Evolutionary conservation across 2,113 vertebrate species (phyloP), one percentile per base, ranked within the genome.

Genomic region (Antennarius striatus): DNA sequence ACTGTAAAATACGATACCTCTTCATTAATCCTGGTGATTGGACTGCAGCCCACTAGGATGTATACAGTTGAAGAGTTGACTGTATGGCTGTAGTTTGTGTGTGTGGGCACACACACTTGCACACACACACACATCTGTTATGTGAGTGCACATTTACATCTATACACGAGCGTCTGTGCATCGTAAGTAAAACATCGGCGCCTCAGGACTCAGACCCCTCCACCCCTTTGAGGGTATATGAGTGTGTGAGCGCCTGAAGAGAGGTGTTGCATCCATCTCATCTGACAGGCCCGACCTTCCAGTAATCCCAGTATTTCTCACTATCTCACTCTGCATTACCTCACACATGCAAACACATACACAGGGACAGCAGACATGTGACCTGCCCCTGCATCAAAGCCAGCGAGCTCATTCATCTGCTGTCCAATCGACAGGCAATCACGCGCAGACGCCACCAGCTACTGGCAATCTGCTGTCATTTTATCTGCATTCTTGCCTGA

Each of bases 21-120:
- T 90, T 90, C 85, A 92, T 91, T 87, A 88, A 90, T 91, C 86
- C 77, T 83, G 70, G 80, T 86, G 88, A 91, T 89, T 88, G 86
- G 86, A 85, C 67, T 57, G 12, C 61, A 64, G 84, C 81, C 83
- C 86, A 82, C 80, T 86, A 83, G 70, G 80, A 86, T 83, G 54
- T 74, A 73, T 89, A 67, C 54, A 83, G 56, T 84, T 81, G 73
- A 52, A 69, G 29, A 67, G 55, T 60, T 36, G 60, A 30, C 50
- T 65, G 60, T 65, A 56, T 43, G 48, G 66, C 52, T 71, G 30
- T 70, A 43, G 32, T 69, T 46, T 75, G 56, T 73, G 77, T 56
- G 61, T 55, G 32, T 36, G 32, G 15, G 49, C 16, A 14, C 57
- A 60, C 58, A 69, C 32, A 3, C 75, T 70, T 22, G 50, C 56